Conservation (phyloP, 2,888 invertebrate genomes). For the Yponomeuta plumbellus region DNA sequence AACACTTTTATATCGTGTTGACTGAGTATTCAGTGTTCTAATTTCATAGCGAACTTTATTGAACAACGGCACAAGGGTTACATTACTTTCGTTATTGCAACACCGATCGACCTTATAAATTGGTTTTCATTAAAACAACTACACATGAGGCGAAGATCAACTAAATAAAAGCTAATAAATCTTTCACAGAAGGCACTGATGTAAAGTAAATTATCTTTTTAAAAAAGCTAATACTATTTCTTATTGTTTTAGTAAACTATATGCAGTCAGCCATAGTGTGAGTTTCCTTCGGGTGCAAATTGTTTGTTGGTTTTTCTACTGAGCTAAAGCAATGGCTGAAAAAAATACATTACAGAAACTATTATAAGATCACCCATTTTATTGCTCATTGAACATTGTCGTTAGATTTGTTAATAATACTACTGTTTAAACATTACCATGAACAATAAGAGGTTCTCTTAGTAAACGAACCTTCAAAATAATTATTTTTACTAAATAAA, state of each 20-base stretch:
- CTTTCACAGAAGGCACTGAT: conserved; percentile 61
- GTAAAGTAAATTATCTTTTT: conserved; percentile 51
- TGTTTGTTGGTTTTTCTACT: neutral
- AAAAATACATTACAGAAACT: neutral
- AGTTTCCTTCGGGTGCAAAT: neutral
- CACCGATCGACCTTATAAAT: neutral
- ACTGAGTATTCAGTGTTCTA: conserved; percentile 31
- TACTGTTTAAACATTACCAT: neutral
- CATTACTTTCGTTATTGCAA: conserved; percentile 33
- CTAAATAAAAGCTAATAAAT: conserved; percentile 22
- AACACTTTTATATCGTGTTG: conserved; percentile 19
- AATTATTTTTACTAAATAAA: conserved; percentile 62
- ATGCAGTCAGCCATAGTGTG: neutral
- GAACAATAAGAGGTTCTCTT: conserved; percentile 17
- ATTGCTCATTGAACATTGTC: conserved; percentile 13
- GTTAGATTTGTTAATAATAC: conserved; percentile 28
- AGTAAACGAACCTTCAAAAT: conserved; percentile 28
- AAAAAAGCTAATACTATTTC: conserved; percentile 61
- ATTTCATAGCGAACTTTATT: conserved; percentile 8
- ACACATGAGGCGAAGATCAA: neutral
- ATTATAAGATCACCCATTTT: neutral
- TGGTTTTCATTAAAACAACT: neutral
- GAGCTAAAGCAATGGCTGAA: neutral
- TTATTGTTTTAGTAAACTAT: neutral
- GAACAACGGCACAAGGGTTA: neutral